Evolutionary conservation across 1,140 invertebrate genomes (phyloP).

Genomic region (Drosophila ananassae): DNA sequence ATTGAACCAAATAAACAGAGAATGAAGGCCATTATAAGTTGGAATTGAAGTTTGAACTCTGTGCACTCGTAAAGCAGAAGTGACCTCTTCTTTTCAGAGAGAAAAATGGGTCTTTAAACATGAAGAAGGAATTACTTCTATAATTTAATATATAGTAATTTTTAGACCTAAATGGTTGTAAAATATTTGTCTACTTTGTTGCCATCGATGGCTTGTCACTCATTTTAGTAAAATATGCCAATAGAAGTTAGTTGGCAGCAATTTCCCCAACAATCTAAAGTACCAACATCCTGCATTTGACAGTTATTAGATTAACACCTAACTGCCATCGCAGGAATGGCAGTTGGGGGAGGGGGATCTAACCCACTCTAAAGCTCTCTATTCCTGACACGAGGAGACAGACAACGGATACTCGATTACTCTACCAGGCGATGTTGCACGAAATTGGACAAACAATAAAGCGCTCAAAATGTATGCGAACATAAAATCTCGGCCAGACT

Average conservation of each 20-base stretch:
- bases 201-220: not conserved
- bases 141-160: too few species aligned
- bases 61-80: constrained; percentile 23
- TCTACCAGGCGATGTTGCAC: constrained; percentile 62
- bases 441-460: constrained; percentile 79
- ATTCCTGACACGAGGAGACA: constrained; percentile 28
- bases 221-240: constrained; percentile 11
- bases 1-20: constrained; percentile 63
- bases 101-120: not conserved
- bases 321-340: constrained; percentile 29
- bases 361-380: not conserved
- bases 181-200: too few species aligned
- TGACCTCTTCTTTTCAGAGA: constrained; percentile 12
- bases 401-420: constrained; percentile 66
- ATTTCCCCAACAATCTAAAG: constrained; percentile 43
- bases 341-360: not conserved
- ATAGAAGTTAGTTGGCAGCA: constrained; percentile 42
- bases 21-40: constrained; percentile 33
- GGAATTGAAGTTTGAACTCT: constrained; percentile 33
- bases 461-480: constrained; percentile 75
- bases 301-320: constrained; percentile 82
- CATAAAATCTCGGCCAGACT: constrained; percentile 71
- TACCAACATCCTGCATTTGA: constrained; percentile 71
- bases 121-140: not conserved
- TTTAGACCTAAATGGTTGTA: too few species aligned